Evolutionary conservation across 1,140 invertebrate species (phyloP).

Genomic region (Bicyclus anynana): DNA sequence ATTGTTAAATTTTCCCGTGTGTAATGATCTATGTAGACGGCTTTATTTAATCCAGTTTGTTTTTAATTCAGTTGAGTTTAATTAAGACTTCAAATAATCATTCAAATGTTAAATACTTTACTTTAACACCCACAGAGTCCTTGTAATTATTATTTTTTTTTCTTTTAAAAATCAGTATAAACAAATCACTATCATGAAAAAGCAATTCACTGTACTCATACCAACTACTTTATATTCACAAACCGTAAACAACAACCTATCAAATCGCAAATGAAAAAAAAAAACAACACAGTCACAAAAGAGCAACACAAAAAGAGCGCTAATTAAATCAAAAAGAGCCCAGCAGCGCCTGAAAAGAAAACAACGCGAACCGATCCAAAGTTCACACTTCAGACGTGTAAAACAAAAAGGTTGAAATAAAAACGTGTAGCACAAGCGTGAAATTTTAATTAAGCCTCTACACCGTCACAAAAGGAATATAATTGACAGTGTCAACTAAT

Average conservation of each 20-base stretch:
- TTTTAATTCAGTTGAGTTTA: too few relatives aligned
- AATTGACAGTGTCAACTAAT: conserved; percentile 65
- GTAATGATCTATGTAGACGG: too few relatives aligned
- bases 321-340: conserved; percentile 60
- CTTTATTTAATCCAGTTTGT: too few relatives aligned
- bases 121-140: too few relatives aligned
- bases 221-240: too few relatives aligned
- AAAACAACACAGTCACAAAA: conserved; percentile 20
- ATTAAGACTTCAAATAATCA: too few relatives aligned
- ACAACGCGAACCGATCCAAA: conserved; percentile 42
- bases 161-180: too few relatives aligned
- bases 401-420: conserved; percentile 55
- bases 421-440: conserved; percentile 46
- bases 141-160: too few relatives aligned
- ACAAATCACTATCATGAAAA: too few relatives aligned
- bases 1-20: too few relatives aligned
- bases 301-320: conserved; percentile 26
- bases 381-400: conserved; percentile 70
- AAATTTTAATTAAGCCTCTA: conserved; percentile 73
- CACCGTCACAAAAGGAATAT: conserved; percentile 56
- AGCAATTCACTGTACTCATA: too few relatives aligned
- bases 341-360: conserved; percentile 44
- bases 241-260: conserved; percentile 9
- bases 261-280: conserved; percentile 2
- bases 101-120: too few relatives aligned